Base-by-base conservation (phyloP, 2,113 vertebrate genomes). In the Xerus inauris region DNA sequence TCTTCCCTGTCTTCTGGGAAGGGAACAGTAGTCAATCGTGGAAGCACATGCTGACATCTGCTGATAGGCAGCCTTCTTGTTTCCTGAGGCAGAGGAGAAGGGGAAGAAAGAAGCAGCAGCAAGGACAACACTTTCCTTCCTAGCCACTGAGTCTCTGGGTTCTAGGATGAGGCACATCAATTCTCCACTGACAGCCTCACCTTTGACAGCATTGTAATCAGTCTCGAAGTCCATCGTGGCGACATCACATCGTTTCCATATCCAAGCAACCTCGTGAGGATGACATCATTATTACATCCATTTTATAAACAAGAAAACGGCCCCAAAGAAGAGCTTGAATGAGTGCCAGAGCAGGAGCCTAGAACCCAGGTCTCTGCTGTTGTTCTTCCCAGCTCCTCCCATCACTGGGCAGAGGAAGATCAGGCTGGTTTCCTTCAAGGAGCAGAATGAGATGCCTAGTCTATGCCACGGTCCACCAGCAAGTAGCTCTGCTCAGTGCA, bases 391-490 rank as follows among this genome's bases (percentile, higher is more conserved):
- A 42, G 30, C 71, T 12, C 14, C 19, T 73, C 14, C 0, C 2
- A 32, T 54, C 62, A 5, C 20, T n/a, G 32, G 59, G 82, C 17
- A 64, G 11, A 62, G 30, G 49, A 12, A 17, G 30, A 16, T 45
- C 32, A 10, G 24, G 71, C 32, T 42, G 30, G 12, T 16, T 79
- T 77, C 64, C 87, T 87, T 77, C 35, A 0, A 12, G 89, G 19
- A 19, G 5, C 1, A 71, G 57, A 72, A 1, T 11, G 6, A 16
- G 24, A 13, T 20, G 0, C 13, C 0, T 0, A 19, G 30, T 51
- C 83, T 26, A 0, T 28, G 64, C 54, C 17, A 0, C 9, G 0
- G 17, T 32, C 51, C 16, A 0, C 8, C 26, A 75, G n/a, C 9
- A 57, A 1, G 2, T 0, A 28, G 51, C 8, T 82, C 65, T 57